Conservation (phyloP, 2,797 vertebrate genomes). For the Tamandua tetradactyla region DNA sequence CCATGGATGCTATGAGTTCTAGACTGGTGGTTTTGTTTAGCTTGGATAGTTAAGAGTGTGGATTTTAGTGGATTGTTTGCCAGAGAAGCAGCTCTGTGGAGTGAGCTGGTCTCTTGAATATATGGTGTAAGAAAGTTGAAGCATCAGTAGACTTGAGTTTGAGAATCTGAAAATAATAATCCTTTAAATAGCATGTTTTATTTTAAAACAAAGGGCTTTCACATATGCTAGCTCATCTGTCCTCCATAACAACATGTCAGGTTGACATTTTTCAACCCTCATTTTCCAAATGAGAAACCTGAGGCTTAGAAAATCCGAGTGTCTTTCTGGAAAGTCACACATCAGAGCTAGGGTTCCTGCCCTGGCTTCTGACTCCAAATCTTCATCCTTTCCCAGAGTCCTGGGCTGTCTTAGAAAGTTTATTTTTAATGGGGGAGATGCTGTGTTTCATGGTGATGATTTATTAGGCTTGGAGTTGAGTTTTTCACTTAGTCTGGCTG, state of each 20-base stretch:
- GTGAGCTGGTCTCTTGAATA: neutral
- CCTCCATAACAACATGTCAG: neutral
- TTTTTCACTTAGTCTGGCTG: neutral
- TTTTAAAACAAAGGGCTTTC: conserved; percentile 7
- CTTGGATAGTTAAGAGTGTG: neutral
- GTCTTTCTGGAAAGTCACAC: conserved; percentile 1
- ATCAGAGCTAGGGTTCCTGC: neutral
- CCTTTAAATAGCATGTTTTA: neutral
- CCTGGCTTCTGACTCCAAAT: neutral
- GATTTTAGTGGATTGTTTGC: neutral
- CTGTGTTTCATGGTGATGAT: neutral
- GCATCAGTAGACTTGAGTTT: neutral
- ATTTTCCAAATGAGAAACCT: neutral
- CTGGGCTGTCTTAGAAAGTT: neutral
- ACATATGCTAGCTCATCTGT: neutral
- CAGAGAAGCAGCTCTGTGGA: neutral
- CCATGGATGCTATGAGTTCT: neutral
- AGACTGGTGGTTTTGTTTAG: neutral
- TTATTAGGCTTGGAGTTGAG: neutral
- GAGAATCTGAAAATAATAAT: conserved; percentile 35
- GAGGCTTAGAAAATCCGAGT: neutral
- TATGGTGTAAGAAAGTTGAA: neutral
- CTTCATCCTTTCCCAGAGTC: neutral
- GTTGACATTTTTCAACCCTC: neutral
- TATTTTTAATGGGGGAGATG: neutral